Conservation (phyloP, 2,113 vertebrate species). For the Semicossyphus pulcher region DNA sequence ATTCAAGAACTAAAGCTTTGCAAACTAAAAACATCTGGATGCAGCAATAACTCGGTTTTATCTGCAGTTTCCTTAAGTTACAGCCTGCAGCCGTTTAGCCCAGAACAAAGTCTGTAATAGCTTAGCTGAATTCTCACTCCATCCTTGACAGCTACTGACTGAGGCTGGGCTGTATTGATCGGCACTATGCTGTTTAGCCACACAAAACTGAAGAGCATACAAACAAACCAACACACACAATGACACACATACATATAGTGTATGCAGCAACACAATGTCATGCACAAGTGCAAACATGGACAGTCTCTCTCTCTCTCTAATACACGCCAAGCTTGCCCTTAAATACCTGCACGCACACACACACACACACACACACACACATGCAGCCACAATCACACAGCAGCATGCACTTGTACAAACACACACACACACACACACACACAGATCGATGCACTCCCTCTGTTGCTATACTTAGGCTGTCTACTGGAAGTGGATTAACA, state of each 20-base stretch:
- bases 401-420: background rate
- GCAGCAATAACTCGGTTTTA: slow-evolving; percentile 30
- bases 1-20: no score
- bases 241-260: background rate
- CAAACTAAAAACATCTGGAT: no score
- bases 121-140: slow-evolving; percentile 52
- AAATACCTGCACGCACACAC: background rate
- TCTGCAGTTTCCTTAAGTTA: no score
- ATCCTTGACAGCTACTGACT: slow-evolving; percentile 56
- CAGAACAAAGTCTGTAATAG: slow-evolving; percentile 39
- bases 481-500: slow-evolving; percentile 71
- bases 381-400: slow-evolving; percentile 12
- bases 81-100: slow-evolving; percentile 29
- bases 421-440: slow-evolving; percentile 29
- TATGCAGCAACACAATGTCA: background rate
- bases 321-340: background rate
- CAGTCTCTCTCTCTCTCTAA: background rate
- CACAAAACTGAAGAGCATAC: slow-evolving; percentile 35
- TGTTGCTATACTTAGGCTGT: slow-evolving; percentile 62
- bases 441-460: slow-evolving; percentile 55
- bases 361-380: background rate
- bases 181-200: slow-evolving; percentile 34
- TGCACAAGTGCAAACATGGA: background rate
- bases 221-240: background rate
- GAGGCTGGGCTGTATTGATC: slow-evolving; percentile 57